These are phyloP conservation scores for Porphyrio hochstetteri DNA, from an alignment of 2,113 vertebrate genomes.

Conservation along the genomic window DNA sequence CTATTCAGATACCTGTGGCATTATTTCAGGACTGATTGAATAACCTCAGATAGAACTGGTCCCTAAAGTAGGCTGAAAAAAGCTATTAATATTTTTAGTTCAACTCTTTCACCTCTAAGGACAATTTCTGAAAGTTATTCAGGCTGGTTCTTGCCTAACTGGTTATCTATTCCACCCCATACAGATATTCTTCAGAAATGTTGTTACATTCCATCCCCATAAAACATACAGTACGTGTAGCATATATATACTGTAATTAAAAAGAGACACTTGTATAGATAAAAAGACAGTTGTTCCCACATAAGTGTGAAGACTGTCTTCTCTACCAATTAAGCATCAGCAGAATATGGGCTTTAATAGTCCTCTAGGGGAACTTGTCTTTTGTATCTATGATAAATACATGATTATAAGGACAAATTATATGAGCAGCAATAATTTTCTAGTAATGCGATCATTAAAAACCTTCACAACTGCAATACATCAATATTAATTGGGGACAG, in stretches of 20 bases:
- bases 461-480: slow-evolving; percentile 81
- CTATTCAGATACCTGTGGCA: not conserved
- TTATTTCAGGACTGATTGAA: not conserved
- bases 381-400: slow-evolving; percentile 85
- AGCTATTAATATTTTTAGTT: not conserved
- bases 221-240: not conserved
- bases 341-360: slow-evolving; percentile 74
- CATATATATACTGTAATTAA: slow-evolving; percentile 45
- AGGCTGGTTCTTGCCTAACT: not conserved
- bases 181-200: not conserved
- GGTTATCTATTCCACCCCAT: slow-evolving; percentile 15
- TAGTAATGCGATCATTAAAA: slow-evolving; percentile 88
- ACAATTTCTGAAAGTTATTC: not conserved
- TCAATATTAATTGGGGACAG: slow-evolving; percentile 92
- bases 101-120: not conserved
- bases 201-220: not conserved
- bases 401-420: slow-evolving; percentile 91
- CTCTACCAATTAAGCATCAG: slow-evolving; percentile 74
- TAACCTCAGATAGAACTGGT: not conserved
- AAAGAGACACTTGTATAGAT: slow-evolving; percentile 54
- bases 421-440: slow-evolving; percentile 87
- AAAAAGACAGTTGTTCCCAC: slow-evolving; percentile 53
- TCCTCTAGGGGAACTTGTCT: slow-evolving; percentile 74
- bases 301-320: slow-evolving; percentile 55
- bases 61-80: not conserved